Evolutionary conservation across 2,113 vertebrate genomes (phyloP).

Genomic region (Anseranas semipalmata): DNA sequence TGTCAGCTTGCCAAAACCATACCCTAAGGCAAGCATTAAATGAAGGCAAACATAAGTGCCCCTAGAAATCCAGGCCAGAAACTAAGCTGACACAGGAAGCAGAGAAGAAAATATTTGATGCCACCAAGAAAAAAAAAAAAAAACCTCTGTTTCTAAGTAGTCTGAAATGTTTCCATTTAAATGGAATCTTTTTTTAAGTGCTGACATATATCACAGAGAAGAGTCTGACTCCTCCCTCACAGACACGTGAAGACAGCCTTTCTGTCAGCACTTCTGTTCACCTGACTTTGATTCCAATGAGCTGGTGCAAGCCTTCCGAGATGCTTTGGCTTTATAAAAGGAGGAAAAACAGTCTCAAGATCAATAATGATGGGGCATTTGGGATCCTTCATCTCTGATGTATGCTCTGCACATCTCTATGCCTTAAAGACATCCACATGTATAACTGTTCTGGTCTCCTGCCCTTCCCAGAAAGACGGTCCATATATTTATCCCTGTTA

Average conservation of each 20-base stretch:
- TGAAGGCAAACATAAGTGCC: background rate
- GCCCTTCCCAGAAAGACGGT: background rate
- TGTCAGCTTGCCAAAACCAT: conserved; percentile 39
- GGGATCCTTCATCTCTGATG: background rate
- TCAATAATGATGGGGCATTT: background rate
- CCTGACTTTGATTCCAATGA: background rate
- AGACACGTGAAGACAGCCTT: background rate
- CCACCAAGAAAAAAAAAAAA: background rate
- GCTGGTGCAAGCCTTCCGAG: background rate
- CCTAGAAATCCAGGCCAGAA: conserved; percentile 13
- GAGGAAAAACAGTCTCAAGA: background rate
- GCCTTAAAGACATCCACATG: background rate
- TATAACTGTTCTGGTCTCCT: background rate
- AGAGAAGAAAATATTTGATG: background rate
- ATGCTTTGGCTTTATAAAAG: background rate
- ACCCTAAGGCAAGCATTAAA: conserved; percentile 39
- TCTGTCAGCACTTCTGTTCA: background rate
- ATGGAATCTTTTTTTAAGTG: background rate
- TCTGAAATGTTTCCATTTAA: background rate
- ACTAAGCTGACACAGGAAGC: background rate
- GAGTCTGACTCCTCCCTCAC: background rate
- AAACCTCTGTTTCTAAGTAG: background rate
- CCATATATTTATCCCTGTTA: background rate
- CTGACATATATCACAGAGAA: background rate
- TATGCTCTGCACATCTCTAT: background rate